Evolutionary conservation across 2,113 vertebrate genomes (phyloP), one percentile per base, ranked within the genome.

Genomic region (Corydoras maculifer): DNA sequence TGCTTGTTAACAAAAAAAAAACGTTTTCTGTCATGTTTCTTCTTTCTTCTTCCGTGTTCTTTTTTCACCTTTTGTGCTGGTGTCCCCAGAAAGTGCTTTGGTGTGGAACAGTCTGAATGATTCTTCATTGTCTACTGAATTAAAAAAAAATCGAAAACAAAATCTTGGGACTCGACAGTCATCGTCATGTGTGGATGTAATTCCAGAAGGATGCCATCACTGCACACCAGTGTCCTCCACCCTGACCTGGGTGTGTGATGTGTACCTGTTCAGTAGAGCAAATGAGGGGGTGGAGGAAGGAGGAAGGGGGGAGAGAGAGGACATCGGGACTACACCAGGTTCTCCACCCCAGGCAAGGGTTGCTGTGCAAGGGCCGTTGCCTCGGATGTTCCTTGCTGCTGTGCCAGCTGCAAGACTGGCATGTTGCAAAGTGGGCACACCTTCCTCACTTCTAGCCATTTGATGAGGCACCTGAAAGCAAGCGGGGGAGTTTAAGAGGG

Each of bases 371-470:
- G 91, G 11, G 85, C 88, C 0, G 85, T 85, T 0, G 83, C 55
- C 29, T 94, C 93, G 10, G 89, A 85, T 77, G 86, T 89, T 79
- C 91, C 85, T 31, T 96, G 95, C 80, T 98, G 86, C 83, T 98
- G 95, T 0, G 95, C 96, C 74, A 98, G 86, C 87, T 98, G 96
- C 68, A 98, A 84, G 72, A 99, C 97, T 0, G 96, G 95, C 91
- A 96, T 98, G 89, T 98, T 99, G 88, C 97, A 98, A 57, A 99
- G 88, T 0, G 97, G 97, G 75, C 97, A 99, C 57, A 98, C 95
- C 83, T 99, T 99, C 60, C 96, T 93, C 81, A 98, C 96, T 87
- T 99, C 97, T 91, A 99, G 82, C 97, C 97, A 99, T 78, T 98
- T 99, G 84, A 98, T 98, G 90, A 99, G 96, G 92, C 97, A 99